Percentiles rank a stretch among this genome's conserved stretches.
phyloP scores from a whole-genome alignment of 2,113 vertebrate genomes.

The Syrrhaptes paradoxus region DNA sequence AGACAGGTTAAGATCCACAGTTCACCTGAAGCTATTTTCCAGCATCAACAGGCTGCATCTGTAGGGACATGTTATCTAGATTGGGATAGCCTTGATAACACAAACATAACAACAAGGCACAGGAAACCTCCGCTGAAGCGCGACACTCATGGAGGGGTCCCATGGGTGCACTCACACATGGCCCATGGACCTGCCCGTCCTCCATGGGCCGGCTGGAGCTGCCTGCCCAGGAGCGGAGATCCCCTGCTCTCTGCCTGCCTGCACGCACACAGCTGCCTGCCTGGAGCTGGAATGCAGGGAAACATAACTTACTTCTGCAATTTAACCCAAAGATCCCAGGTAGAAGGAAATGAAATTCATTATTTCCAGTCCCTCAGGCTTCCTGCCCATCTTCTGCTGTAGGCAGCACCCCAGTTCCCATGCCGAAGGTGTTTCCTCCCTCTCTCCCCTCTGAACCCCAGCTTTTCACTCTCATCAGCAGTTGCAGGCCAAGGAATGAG shows the following conservation, averaged over 20 bases:
- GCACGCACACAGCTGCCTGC: not conserved
- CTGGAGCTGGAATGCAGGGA: not conserved
- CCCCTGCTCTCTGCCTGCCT: not conserved
- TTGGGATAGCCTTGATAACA: not conserved
- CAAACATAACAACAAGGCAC: not conserved
- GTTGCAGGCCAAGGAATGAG: not conserved
- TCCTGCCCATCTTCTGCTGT: not conserved
- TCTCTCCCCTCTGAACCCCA: not conserved
- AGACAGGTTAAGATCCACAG: not conserved
- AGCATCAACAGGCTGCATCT: not conserved
- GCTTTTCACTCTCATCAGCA: not conserved
- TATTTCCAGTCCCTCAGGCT: not conserved
- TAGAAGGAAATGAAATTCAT: rapidly evolving
- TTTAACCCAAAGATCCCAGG: not conserved
- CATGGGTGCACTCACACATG: rapidly evolving
- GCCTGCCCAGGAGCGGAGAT: not conserved
- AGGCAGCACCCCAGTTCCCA: not conserved
- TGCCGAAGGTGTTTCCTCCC: not conserved
- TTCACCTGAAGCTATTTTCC: slow-evolving; percentile 7
- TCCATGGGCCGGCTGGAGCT: not conserved
- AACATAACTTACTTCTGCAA: not conserved
- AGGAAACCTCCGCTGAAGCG: not conserved
- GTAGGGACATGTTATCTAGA: not conserved
- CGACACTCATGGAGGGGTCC: rapidly evolving
- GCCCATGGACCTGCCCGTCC: rapidly evolving